Evolutionary conservation across 2,888 invertebrate genomes (phyloP).

Genomic region (Scaptomyza reducta): DNA sequence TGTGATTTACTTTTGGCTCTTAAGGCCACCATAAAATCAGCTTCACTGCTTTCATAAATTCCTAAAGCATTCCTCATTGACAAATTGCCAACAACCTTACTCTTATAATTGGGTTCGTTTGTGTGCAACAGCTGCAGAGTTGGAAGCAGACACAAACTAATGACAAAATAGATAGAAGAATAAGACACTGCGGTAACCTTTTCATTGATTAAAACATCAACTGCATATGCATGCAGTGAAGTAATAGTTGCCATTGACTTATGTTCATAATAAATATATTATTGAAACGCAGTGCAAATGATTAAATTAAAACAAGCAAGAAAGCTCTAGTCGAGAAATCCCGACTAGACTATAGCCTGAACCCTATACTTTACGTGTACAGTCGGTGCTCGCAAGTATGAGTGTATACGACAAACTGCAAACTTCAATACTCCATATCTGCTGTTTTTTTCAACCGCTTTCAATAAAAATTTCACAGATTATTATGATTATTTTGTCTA

Average conservation of each 20-base stretch:
- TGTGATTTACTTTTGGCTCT: constrained; percentile 23
- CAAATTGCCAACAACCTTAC: constrained; percentile 57
- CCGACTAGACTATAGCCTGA: too few relatives aligned
- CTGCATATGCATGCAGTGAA: constrained; percentile 62
- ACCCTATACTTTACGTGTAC: too few relatives aligned
- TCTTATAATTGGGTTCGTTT: constrained; percentile 5
- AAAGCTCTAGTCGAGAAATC: too few relatives aligned
- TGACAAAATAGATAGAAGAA: not conserved
- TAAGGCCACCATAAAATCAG: constrained; percentile 55
- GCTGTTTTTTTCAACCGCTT: too few relatives aligned
- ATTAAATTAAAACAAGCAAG: too few relatives aligned
- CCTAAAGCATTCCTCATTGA: constrained; percentile 67
- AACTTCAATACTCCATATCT: too few relatives aligned
- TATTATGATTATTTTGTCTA: too few relatives aligned
- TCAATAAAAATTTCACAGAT: too few relatives aligned
- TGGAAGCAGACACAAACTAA: not conserved
- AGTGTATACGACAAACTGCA: too few relatives aligned
- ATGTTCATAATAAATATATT: not conserved
- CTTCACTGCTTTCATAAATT: constrained; percentile 67
- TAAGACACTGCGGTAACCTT: constrained; percentile 36
- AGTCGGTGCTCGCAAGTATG: too few relatives aligned
- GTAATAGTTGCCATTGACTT: constrained; percentile 54
- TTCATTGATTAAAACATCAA: constrained; percentile 60
- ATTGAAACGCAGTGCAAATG: too few relatives aligned
- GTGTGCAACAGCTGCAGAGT: constrained; percentile 15